Evolutionary conservation across 2,113 vertebrate species (phyloP), one percentile per base, ranked within the genome.

Genomic region (Plecturocebus donacophilus): DNA sequence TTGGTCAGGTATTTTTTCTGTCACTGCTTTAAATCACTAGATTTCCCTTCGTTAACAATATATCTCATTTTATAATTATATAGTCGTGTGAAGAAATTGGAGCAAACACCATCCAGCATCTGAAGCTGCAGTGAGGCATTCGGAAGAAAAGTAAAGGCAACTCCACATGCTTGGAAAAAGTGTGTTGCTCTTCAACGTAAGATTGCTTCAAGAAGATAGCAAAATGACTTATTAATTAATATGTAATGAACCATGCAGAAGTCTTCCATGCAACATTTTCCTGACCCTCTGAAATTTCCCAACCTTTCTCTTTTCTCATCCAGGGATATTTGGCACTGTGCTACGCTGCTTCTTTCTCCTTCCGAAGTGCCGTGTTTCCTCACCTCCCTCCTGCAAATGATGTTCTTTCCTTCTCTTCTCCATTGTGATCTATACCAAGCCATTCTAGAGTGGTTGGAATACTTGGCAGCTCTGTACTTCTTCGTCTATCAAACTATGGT

Each of bases 101-200:
- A 87, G 71, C 47, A 61, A 76, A 58, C 66, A 27, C 3, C 32
- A 38, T 7, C 58, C 25, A 77, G n/a, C 42, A 49, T 73, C 14
- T 88, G 71, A 85, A 71, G n/a, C 40, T 91, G n/a, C n/a, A 94
- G 4, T 47, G 58, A 90, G 49, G 32, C 32, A 42, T 80, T 66
- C 83, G 68, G 61, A 91, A 27, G n/a, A 87, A 96, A 77, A 87
- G 54, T 42, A 27, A 92, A 93, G 52, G 32, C 56, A 92, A 27
- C 20, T 52, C 47, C 52, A 13, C 52, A 35, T 25, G 61, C 38
- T 42, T 70, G 13, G 35, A 10, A 19, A 75, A 85, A 92, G 32
- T 47, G 66, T 14, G 61, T 16, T 40, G 42, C 30, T 75, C 45
- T 95, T 45, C 23, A 38, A 2, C 8, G 23, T 45, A 23, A 66